phyloP scores from a whole-genome alignment of 2,888 invertebrate species.

The Pristionchus maxplancki region DNA sequence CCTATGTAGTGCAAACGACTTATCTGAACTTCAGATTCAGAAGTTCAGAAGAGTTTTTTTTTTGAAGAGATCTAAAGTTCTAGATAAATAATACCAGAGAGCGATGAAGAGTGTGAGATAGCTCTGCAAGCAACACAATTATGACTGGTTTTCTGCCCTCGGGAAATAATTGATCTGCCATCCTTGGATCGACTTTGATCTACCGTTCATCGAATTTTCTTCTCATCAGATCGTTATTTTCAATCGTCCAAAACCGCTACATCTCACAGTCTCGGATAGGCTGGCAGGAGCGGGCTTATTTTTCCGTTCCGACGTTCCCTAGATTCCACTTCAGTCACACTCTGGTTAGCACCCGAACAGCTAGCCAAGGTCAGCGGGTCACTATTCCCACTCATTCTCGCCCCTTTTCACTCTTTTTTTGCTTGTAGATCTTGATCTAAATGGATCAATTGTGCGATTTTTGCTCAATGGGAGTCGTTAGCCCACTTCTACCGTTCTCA shows the following conservation, averaged over 20 bases:
- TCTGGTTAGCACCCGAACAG: constrained; percentile 14
- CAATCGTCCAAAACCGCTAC: background rate
- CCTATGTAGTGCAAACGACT: too few relatives aligned
- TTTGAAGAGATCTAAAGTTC: background rate
- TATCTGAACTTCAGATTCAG: too few relatives aligned
- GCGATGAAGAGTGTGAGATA: background rate
- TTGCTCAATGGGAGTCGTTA: background rate
- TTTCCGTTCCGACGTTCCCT: background rate
- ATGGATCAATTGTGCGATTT: background rate
- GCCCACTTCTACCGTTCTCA: background rate
- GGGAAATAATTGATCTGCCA: background rate
- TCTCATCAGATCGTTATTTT: background rate
- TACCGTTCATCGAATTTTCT: background rate
- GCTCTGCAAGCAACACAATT: constrained; percentile 5
- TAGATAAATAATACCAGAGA: background rate
- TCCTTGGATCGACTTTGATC: background rate
- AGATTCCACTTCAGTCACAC: background rate
- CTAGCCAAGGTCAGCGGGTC: constrained; percentile 4
- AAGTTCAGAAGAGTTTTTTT: background rate
- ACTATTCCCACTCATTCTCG: background rate
- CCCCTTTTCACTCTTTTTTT: background rate
- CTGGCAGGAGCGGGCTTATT: background rate
- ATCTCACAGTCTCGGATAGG: background rate
- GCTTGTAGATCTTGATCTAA: background rate
- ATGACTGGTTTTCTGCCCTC: constrained; percentile 1